phyloP scores from a whole-genome alignment of 2,888 invertebrate genomes.

The Enchytraeus crypticus region DNA sequence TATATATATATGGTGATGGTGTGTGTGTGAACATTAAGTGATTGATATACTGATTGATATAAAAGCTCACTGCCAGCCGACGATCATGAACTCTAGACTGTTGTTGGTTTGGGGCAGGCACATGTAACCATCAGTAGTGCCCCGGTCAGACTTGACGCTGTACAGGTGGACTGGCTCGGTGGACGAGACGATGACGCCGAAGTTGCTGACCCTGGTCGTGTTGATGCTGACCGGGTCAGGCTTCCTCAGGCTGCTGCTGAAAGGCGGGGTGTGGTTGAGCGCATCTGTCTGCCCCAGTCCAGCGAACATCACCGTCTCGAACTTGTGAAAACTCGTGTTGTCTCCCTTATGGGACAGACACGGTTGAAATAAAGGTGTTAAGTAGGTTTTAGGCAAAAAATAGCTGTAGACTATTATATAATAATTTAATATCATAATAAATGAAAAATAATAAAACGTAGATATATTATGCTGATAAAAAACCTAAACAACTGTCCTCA shows the following conservation, averaged over 20 bases:
- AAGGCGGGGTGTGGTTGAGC: background rate
- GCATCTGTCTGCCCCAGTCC: background rate
- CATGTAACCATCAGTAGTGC: conserved; percentile 13
- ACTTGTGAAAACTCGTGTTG: background rate
- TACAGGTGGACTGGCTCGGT: background rate
- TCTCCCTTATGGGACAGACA: background rate
- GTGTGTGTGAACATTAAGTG: background rate
- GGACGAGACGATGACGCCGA: conserved; percentile 2
- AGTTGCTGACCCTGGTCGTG: background rate
- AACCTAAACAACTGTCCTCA: background rate
- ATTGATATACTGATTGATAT: too few relatives aligned
- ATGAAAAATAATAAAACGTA: background rate
- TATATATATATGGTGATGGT: too few relatives aligned
- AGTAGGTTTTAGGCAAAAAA: background rate
- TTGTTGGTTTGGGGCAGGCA: conserved; percentile 6
- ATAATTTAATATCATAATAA: background rate
- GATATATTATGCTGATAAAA: background rate
- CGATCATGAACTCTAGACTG: conserved; percentile 11
- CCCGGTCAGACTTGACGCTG: conserved; percentile 11
- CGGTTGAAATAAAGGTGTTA: background rate
- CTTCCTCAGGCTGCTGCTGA: background rate
- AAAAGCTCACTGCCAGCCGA: conserved; percentile 4
- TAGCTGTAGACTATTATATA: background rate
- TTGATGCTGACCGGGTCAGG: background rate
- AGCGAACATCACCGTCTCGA: background rate